Conservation (phyloP, 2,888 invertebrate species). For the Reticulitermes lucifugus region DNA sequence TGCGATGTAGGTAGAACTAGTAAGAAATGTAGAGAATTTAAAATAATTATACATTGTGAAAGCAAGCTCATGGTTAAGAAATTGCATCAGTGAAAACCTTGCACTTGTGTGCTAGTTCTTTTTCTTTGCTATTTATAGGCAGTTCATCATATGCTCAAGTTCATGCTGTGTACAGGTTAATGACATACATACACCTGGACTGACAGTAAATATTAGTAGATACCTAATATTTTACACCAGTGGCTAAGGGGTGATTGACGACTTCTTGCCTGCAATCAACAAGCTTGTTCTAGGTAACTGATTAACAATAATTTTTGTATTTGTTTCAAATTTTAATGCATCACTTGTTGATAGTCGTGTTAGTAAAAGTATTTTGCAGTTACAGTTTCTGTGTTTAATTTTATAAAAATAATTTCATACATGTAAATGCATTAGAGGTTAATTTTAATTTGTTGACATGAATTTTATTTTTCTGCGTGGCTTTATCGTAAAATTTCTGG, state of each 20-base stretch:
- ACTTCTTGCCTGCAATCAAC: not conserved
- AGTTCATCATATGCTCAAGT: not conserved
- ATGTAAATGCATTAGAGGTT: not conserved
- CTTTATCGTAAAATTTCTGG: not conserved
- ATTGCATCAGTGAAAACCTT: not conserved
- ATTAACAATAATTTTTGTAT: not conserved
- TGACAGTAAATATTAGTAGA: too few species aligned
- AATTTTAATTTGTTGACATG: not conserved
- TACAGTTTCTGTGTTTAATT: not conserved
- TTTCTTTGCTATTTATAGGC: not conserved
- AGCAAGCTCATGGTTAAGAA: not conserved
- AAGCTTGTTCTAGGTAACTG: not conserved
- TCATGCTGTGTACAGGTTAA: too few species aligned
- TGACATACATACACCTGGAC: too few species aligned
- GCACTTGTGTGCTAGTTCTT: not conserved
- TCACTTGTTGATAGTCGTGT: slow-evolving; percentile 7
- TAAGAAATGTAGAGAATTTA: not conserved
- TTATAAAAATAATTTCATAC: not conserved
- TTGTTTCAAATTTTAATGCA: not conserved
- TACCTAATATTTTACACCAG: not conserved
- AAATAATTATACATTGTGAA: not conserved
- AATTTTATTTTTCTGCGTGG: not conserved
- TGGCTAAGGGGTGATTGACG: not conserved
- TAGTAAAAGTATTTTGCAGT: not conserved
- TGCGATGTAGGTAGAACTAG: not conserved